phyloP scores from a whole-genome alignment of 1,140 invertebrate genomes.

The Centruroides vittatus region DNA sequence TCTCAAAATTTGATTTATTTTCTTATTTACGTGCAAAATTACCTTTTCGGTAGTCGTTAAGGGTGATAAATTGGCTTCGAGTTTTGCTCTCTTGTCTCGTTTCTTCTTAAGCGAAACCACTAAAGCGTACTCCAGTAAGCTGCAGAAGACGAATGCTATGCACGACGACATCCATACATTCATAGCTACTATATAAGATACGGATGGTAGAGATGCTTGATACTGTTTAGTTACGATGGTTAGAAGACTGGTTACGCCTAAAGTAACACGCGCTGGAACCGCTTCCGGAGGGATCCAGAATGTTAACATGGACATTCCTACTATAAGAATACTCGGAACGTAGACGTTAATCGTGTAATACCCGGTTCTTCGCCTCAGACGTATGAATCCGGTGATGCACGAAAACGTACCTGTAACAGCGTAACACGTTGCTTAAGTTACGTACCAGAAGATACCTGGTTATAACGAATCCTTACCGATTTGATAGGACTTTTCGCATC shows the following conservation, averaged over 20 bases:
- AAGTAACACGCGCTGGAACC: constrained; percentile 25
- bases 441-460: too few relatives aligned
- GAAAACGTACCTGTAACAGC: background rate
- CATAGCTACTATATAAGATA: constrained; percentile 75
- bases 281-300: constrained; percentile 27
- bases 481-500: background rate
- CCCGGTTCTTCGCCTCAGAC: constrained; percentile 18
- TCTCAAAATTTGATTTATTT: too few relatives aligned
- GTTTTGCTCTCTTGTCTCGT: too few relatives aligned
- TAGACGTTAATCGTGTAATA: constrained; percentile 27
- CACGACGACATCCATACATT: constrained; percentile 77
- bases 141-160: constrained; percentile 28
- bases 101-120: constrained; percentile 1
- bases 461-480: background rate
- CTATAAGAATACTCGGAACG: constrained; percentile 24
- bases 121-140: constrained; percentile 14
- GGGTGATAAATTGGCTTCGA: too few relatives aligned
- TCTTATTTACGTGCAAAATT: too few relatives aligned
- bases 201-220: constrained; percentile 63
- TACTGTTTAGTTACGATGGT: constrained; percentile 57
- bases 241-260: constrained; percentile 37
- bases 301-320: constrained; percentile 26
- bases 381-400: constrained; percentile 7
- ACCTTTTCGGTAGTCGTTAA: too few relatives aligned
- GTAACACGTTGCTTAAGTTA: too few relatives aligned